Evolutionary conservation across 2,113 vertebrate genomes (phyloP).

Genomic region (Lophochroa leadbeateri): DNA sequence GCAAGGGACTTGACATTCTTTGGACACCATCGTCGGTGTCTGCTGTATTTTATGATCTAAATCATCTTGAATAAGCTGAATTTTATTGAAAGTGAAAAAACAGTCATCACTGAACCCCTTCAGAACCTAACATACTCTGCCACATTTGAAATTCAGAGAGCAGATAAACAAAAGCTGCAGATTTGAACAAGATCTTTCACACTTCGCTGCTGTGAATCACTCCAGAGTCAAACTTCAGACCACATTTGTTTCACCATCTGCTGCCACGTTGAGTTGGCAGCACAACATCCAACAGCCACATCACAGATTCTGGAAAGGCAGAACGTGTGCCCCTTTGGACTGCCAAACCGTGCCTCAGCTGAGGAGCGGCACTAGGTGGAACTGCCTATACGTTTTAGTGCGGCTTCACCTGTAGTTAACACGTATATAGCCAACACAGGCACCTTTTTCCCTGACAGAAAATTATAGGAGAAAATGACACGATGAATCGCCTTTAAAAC

Average conservation of each 20-base stretch:
- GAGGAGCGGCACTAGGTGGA: not conserved
- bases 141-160: constrained; percentile 19
- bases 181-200: constrained; percentile 27
- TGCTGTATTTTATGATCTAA: not conserved
- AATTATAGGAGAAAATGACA: not conserved
- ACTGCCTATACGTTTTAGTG: fast-evolving
- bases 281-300: not conserved
- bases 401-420: not conserved
- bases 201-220: constrained; percentile 5
- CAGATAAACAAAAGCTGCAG: constrained; percentile 20
- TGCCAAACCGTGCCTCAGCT: not conserved
- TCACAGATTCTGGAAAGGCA: not conserved
- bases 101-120: not conserved
- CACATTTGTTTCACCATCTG: constrained; percentile 31
- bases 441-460: not conserved
- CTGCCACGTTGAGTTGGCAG: not conserved
- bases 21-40: not conserved
- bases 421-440: fast-evolving
- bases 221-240: constrained; percentile 50
- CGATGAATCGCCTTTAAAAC: not conserved
- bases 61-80: not conserved
- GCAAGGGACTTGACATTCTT: not conserved
- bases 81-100: not conserved
- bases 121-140: not conserved
- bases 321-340: not conserved